A percentile compares a stretch with the other conserved stretches of the same genome.
These are phyloP conservation scores for Alitta virens DNA, from an alignment of 2,888 invertebrate species.

Conservation along the genomic window DNA sequence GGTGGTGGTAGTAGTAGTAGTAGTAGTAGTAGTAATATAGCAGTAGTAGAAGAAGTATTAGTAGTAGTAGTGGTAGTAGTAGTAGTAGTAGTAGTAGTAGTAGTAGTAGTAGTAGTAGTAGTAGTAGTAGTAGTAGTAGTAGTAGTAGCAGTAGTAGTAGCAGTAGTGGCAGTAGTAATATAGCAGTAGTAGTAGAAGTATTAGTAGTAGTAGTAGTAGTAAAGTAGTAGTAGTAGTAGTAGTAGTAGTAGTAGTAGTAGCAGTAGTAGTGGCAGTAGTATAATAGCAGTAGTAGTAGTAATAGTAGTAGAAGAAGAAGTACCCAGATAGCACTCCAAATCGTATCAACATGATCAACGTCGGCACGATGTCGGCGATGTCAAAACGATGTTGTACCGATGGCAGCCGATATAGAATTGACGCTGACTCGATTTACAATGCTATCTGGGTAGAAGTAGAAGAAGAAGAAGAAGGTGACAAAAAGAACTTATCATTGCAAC, in stretches of 20 bases:
- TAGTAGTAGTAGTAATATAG: background rate
- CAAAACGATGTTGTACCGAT: too few species aligned
- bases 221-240: constrained; percentile 5
- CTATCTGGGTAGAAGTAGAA: too few species aligned
- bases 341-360: background rate
- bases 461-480: too few species aligned
- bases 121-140: constrained; percentile 1
- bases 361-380: too few species aligned
- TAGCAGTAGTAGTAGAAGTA: too few species aligned
- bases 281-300: too few species aligned
- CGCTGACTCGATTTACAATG: background rate
- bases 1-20: background rate
- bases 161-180: constrained; percentile 1
- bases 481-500: too few species aligned
- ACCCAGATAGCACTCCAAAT: too few species aligned
- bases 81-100: background rate
- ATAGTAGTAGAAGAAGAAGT: too few species aligned
- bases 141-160: constrained; percentile 2
- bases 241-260: constrained; percentile 9
- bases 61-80: too few species aligned
- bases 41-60: too few species aligned
- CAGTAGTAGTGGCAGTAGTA: background rate
- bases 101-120: background rate
- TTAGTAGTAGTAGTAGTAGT: too few species aligned
- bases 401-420: constrained; percentile 1